Percentiles rank a stretch among this genome's conserved stretches.
phyloP scores from a whole-genome alignment of 2,797 vertebrate species.

The Hozukius guyotensis region DNA sequence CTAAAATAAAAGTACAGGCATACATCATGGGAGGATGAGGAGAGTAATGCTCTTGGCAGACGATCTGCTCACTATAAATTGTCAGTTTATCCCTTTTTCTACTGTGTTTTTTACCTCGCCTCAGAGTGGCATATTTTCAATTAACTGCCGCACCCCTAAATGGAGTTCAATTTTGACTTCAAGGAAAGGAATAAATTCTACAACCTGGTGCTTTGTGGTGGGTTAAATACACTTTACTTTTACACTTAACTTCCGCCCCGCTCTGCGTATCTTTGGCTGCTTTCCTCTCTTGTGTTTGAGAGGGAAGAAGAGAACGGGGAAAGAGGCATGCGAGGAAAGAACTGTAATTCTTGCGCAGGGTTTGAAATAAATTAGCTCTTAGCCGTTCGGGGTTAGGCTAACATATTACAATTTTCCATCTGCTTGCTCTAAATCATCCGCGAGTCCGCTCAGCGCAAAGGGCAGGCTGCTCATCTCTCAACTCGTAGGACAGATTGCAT shows the following conservation, averaged over 20 bases:
- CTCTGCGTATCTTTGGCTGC: not conserved
- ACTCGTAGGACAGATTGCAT: slow-evolving; percentile 77
- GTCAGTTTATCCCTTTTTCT: slow-evolving; percentile 55
- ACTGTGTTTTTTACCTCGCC: slow-evolving; percentile 52
- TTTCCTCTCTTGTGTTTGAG: slow-evolving; percentile 12
- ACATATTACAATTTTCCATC: slow-evolving; percentile 82
- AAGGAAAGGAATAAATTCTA: slow-evolving; percentile 41
- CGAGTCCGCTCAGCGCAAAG: slow-evolving; percentile 73
- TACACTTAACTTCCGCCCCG: slow-evolving; percentile 7
- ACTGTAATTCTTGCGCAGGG: slow-evolving; percentile 73
- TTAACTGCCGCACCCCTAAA: slow-evolving; percentile 53
- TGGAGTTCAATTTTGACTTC: slow-evolving; percentile 54
- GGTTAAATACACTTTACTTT: slow-evolving; percentile 48
- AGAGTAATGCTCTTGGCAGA: slow-evolving; percentile 68
- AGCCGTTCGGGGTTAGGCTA: slow-evolving; percentile 80
- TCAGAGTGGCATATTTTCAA: slow-evolving; percentile 50
- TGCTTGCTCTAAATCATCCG: slow-evolving; percentile 79
- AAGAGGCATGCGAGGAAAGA: slow-evolving; percentile 27
- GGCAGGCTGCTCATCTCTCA: slow-evolving; percentile 81
- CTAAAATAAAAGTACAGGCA: slow-evolving; percentile 89
- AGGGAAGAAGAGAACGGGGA: not conserved
- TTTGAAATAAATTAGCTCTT: slow-evolving; percentile 81
- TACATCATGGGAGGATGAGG: slow-evolving; percentile 79
- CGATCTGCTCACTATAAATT: slow-evolving; percentile 64
- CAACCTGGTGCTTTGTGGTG: slow-evolving; percentile 27